Percentiles rank a stretch among this genome's conserved stretches.
These are phyloP conservation scores for Serripes groenlandicus DNA, from an alignment of 2,888 invertebrate genomes.

Conservation along the genomic window DNA sequence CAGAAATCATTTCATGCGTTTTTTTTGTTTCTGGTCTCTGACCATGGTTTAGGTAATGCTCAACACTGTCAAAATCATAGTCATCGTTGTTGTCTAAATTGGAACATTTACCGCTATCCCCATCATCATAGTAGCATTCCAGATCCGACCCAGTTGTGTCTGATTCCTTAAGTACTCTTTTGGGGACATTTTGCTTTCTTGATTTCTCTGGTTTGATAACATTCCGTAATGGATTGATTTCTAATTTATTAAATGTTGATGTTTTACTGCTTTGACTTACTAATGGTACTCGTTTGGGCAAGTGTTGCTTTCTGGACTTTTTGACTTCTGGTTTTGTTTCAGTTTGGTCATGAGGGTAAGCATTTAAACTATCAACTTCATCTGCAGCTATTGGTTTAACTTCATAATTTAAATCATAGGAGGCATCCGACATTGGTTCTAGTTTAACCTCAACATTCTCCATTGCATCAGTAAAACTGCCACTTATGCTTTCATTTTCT, in stretches of 20 bases:
- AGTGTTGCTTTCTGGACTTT: conserved; percentile 32
- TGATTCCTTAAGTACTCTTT: conserved; percentile 29
- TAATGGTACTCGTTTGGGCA: conserved; percentile 8
- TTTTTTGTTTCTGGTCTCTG: background rate
- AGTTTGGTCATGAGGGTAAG: background rate
- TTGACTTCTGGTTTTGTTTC: background rate
- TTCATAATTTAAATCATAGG: too few relatives aligned
- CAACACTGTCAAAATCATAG: background rate
- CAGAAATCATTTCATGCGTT: background rate
- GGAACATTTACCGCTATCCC: background rate
- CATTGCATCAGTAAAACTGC: too few relatives aligned
- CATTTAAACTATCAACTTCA: conserved; percentile 13
- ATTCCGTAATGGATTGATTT: background rate
- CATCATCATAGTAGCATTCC: conserved; percentile 9
- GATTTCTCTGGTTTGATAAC: conserved; percentile 31
- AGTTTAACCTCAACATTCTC: too few relatives aligned
- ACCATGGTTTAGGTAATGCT: too few relatives aligned
- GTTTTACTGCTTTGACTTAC: background rate
- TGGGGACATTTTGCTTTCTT: conserved; percentile 51
- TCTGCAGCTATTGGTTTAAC: background rate
- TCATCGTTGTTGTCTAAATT: background rate
- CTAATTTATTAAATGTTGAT: background rate
- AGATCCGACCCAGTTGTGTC: background rate
- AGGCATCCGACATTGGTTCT: too few relatives aligned
- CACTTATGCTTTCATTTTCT: too few relatives aligned